Conservation (phyloP, 2,797 vertebrate genomes). For the Channa striata region DNA sequence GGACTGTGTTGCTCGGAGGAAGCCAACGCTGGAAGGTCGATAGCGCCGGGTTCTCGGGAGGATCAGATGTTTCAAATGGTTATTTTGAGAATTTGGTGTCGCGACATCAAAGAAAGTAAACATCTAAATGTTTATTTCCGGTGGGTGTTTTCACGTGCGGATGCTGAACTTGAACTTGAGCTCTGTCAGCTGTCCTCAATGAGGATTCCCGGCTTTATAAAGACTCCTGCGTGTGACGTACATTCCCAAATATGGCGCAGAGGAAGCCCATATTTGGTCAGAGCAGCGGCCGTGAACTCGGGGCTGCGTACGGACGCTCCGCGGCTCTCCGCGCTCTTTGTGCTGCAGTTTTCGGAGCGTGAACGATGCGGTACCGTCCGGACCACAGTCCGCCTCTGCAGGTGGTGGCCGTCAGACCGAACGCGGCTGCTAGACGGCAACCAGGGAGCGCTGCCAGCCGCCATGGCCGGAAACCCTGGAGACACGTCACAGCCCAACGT, state of each 20-base stretch:
- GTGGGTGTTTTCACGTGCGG: constrained; percentile 43
- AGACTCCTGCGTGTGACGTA: constrained; percentile 93
- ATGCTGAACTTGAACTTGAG: constrained; percentile 57
- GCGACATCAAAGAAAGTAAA: constrained; percentile 30
- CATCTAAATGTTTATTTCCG: constrained; percentile 22
- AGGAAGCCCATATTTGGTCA: constrained; percentile 96
- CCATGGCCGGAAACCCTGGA: constrained; percentile 81
- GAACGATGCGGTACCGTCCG: constrained; percentile 67
- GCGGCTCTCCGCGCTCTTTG: not conserved
- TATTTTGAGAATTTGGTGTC: not conserved
- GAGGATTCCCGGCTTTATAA: constrained; percentile 84
- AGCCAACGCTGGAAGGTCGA: constrained; percentile 54
- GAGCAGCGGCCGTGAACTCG: constrained; percentile 69
- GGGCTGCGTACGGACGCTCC: not conserved
- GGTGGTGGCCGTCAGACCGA: not conserved
- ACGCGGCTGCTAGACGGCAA: not conserved
- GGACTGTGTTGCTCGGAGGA: constrained; percentile 45
- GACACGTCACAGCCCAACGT: constrained; percentile 53
- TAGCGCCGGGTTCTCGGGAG: constrained; percentile 15
- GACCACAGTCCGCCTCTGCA: not conserved
- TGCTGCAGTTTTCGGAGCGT: constrained; percentile 27
- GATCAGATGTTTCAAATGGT: not conserved
- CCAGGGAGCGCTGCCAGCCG: constrained; percentile 26
- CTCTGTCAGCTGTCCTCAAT: constrained; percentile 59
- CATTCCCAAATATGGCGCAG: constrained; percentile 90